Conservation (phyloP, 2,113 vertebrate species). For the Pelusios castaneus region DNA sequence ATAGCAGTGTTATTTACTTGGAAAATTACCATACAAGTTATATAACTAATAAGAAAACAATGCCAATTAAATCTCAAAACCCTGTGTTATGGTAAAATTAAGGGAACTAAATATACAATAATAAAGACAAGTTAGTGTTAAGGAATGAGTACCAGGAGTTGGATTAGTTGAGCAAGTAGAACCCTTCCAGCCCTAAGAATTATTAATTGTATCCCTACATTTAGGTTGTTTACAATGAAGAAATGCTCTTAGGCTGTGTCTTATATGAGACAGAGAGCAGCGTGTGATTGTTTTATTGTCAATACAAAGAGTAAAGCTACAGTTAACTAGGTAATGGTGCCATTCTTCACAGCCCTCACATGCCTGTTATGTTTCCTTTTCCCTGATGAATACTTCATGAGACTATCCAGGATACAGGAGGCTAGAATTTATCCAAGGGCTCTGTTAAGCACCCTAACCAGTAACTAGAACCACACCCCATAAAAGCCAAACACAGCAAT, state of each 20-base stretch:
- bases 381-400: neutral
- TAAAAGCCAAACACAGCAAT: neutral
- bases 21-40: neutral
- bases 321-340: neutral
- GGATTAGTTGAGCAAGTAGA: neutral
- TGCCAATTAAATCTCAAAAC: too few species aligned
- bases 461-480: neutral
- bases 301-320: slow-evolving; percentile 1
- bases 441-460: neutral
- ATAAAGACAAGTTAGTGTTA: neutral
- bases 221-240: neutral
- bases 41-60: neutral
- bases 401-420: neutral
- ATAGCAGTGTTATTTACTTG: neutral
- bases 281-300: neutral
- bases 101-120: neutral
- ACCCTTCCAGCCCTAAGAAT: neutral
- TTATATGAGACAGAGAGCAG: neutral
- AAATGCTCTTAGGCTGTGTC: neutral
- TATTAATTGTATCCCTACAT: neutral
- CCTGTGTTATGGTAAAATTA: neutral
- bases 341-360: neutral
- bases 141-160: neutral
- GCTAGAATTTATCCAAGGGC: neutral
- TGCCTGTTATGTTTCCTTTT: neutral